These are phyloP conservation scores for Drosophila dives DNA, from an alignment of 2,888 invertebrate species.

Conservation along the genomic window DNA sequence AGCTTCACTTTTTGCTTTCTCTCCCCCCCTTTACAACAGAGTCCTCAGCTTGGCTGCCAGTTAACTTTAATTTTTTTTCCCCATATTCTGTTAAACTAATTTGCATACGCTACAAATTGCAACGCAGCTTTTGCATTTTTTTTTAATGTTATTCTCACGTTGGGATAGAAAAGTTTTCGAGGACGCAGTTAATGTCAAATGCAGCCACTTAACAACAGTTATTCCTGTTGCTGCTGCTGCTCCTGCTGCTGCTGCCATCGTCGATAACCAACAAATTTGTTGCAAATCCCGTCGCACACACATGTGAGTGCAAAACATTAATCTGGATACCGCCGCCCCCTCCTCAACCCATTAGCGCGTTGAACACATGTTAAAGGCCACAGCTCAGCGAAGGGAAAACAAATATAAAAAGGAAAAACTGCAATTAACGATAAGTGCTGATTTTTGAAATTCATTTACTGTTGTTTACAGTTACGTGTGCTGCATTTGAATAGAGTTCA, in stretches of 20 bases:
- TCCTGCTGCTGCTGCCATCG: constrained; percentile 33
- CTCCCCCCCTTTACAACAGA: neutral
- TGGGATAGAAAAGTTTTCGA: constrained; percentile 36
- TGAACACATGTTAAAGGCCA: constrained; percentile 48
- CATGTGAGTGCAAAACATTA: constrained; percentile 46
- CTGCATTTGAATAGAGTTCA: constrained; percentile 53
- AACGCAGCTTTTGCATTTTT: constrained; percentile 28
- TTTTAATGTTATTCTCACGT: constrained; percentile 12
- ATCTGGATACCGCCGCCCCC: constrained; percentile 27
- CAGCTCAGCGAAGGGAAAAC: constrained; percentile 30
- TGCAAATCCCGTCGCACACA: constrained; percentile 26
- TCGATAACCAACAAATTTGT: constrained; percentile 62
- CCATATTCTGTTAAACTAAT: constrained; percentile 39
- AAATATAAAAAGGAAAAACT: constrained; percentile 24
- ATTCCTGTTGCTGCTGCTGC: constrained; percentile 22
- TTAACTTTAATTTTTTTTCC: constrained; percentile 38
- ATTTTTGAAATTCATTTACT: constrained; percentile 58
- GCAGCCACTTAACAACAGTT: constrained; percentile 49
- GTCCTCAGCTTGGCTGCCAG: constrained; percentile 34
- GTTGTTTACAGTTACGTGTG: constrained; percentile 3
- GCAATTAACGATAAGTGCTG: constrained; percentile 78
- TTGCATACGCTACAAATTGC: constrained; percentile 63
- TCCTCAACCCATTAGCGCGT: constrained; percentile 15
- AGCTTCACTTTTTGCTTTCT: neutral
- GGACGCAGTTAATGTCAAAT: constrained; percentile 73